Conservation (phyloP, 1,140 invertebrate genomes). For the Drosophila ohnishii region DNA sequence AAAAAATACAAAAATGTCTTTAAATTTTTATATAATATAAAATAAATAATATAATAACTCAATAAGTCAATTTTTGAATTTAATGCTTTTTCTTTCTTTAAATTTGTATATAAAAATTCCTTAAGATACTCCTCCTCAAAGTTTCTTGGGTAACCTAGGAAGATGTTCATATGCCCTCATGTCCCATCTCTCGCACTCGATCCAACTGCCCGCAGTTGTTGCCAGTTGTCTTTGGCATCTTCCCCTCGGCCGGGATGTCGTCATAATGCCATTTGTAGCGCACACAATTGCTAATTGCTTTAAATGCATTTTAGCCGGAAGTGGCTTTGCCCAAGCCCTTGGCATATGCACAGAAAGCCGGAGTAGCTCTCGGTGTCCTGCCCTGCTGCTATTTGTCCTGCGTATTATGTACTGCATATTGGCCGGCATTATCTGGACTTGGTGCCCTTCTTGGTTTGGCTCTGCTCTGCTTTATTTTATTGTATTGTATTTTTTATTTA, state of each 20-base stretch:
- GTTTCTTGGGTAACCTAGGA: slow-evolving; percentile 5
- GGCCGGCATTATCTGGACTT: slow-evolving; percentile 58
- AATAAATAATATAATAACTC: no score
- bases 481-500: slow-evolving; percentile 65
- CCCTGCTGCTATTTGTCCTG: slow-evolving; percentile 33
- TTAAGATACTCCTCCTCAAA: neutral
- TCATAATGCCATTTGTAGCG: slow-evolving; percentile 53
- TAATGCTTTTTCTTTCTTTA: neutral
- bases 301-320: slow-evolving; percentile 74
- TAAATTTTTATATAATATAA: no score
- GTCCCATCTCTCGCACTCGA: neutral
- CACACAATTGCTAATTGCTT: slow-evolving; percentile 72
- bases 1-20: no score
- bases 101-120: neutral
- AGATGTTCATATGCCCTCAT: neutral
- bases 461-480: slow-evolving; percentile 46
- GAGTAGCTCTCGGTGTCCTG: slow-evolving; percentile 1
- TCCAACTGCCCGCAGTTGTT: slow-evolving; percentile 39
- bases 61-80: no score
- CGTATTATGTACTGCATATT: slow-evolving; percentile 61
- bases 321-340: slow-evolving; percentile 65
- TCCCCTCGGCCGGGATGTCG: slow-evolving; percentile 12
- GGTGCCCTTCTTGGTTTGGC: slow-evolving; percentile 34
- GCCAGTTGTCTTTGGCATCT: slow-evolving; percentile 29
- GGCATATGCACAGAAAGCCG: slow-evolving; percentile 49